A percentile compares a stretch with the other conserved stretches of the same genome.
These are phyloP conservation scores for Vanacampus margaritifer DNA, from an alignment of 2,113 vertebrate genomes.

Conservation along the genomic window DNA sequence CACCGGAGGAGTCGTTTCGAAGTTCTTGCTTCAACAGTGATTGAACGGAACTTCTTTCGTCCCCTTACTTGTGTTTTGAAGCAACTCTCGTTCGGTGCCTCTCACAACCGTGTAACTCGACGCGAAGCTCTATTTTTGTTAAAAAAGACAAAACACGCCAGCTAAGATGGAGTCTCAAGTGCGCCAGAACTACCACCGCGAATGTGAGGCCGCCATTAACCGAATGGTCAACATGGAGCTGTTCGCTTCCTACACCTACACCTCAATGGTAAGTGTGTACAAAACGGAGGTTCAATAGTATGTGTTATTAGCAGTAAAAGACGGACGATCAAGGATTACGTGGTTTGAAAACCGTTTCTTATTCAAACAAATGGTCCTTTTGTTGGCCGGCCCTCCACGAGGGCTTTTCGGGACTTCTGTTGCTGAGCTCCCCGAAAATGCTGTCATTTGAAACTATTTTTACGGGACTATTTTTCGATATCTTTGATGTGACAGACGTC, in stretches of 20 bases:
- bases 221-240: slow-evolving; percentile 82
- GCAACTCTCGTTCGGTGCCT: background rate
- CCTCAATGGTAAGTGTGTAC: too few species aligned
- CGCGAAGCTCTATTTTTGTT: slow-evolving; percentile 40
- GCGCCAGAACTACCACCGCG: slow-evolving; percentile 82
- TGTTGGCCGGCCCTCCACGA: too few species aligned
- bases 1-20: background rate
- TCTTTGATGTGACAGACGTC: too few species aligned
- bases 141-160: slow-evolving; percentile 20
- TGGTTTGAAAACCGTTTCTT: too few species aligned
- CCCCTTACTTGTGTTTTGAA: background rate
- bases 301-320: too few species aligned
- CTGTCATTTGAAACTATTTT: too few species aligned
- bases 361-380: too few species aligned
- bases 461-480: too few species aligned
- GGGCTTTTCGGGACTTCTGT: too few species aligned
- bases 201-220: slow-evolving; percentile 78
- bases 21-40: slow-evolving; percentile 82
- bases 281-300: too few species aligned
- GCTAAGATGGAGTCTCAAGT: slow-evolving; percentile 73
- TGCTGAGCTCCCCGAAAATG: too few species aligned
- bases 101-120: background rate
- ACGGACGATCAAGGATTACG: too few species aligned
- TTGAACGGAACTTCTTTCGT: slow-evolving; percentile 78
- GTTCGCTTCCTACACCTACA: slow-evolving; percentile 72